A percentile compares a stretch with the other conserved stretches of the same genome.
Evolutionary conservation across 1,140 invertebrate species (phyloP).

Genomic region (Dermatophagoides farinae): DNA sequence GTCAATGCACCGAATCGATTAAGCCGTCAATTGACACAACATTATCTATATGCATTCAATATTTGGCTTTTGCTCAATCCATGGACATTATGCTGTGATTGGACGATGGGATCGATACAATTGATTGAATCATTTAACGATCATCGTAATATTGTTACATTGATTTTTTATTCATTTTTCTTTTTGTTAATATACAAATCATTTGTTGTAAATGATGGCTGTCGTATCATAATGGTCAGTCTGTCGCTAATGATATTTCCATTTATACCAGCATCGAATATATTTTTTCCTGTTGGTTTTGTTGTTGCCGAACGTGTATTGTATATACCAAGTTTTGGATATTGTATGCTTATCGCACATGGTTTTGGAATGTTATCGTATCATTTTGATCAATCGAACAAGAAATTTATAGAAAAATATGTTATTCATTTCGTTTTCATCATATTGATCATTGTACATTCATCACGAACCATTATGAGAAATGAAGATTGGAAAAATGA

Average conservation of each 20-base stretch:
- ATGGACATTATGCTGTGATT: slow-evolving; percentile 79
- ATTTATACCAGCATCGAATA: slow-evolving; percentile 74
- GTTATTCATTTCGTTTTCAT: not conserved
- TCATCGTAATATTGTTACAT: slow-evolving; percentile 58
- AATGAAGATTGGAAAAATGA: slow-evolving; percentile 41
- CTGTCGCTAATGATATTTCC: slow-evolving; percentile 52
- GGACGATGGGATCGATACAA: slow-evolving; percentile 93
- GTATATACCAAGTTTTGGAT: slow-evolving; percentile 67
- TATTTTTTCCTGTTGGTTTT: slow-evolving; percentile 67
- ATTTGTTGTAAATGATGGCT: slow-evolving; percentile 4
- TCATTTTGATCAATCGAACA: not conserved
- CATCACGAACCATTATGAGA: not conserved
- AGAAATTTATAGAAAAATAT: not conserved
- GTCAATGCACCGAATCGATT: slow-evolving; percentile 50
- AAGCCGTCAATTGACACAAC: slow-evolving; percentile 64
- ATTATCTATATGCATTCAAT: slow-evolving; percentile 76
- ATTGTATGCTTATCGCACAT: slow-evolving; percentile 48
- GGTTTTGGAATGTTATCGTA: slow-evolving; percentile 37
- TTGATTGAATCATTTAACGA: slow-evolving; percentile 57
- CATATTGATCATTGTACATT: not conserved
- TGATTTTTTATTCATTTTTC: slow-evolving; percentile 46
- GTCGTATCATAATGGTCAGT: slow-evolving; percentile 31
- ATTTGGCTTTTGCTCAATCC: slow-evolving; percentile 71
- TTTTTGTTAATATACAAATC: slow-evolving; percentile 10
- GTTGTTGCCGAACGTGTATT: slow-evolving; percentile 68